These are phyloP conservation scores for Drosophila subpulchrella DNA, from an alignment of 1,140 invertebrate genomes.

Conservation along the genomic window DNA sequence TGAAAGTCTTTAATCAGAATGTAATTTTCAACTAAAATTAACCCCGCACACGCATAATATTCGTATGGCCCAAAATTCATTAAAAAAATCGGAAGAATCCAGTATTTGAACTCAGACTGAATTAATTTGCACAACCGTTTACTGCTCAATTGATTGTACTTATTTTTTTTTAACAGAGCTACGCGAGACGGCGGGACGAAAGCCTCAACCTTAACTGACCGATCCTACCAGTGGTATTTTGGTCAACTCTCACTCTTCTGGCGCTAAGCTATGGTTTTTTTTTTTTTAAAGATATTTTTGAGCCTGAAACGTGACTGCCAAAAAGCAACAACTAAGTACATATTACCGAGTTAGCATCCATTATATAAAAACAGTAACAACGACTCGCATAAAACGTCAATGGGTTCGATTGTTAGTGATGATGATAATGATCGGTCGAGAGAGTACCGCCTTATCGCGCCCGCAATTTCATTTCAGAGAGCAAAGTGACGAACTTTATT, in stretches of 20 bases:
- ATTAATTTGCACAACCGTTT: conserved; percentile 30
- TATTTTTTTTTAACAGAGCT: conserved; percentile 2
- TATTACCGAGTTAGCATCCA: conserved; percentile 54
- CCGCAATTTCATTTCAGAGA: conserved; percentile 6
- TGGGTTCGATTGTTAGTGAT: conserved; percentile 29
- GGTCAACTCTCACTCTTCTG: conserved; percentile 35
- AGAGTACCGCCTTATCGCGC: conserved; percentile 18
- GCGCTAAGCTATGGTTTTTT: conserved; percentile 14
- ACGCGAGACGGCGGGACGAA: conserved; percentile 17
- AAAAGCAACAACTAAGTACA: conserved; percentile 45
- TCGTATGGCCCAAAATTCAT: neutral
- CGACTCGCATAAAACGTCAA: conserved; percentile 27
- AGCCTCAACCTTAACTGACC: conserved; percentile 44
- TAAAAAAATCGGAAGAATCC: neutral
- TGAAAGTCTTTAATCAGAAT: neutral
- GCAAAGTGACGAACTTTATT: conserved; percentile 4
- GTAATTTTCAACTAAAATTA: neutral
- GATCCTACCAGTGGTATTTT: conserved; percentile 29
- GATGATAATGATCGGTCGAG: conserved; percentile 8
- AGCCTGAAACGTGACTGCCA: conserved; percentile 54
- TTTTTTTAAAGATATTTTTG: conserved; percentile 31
- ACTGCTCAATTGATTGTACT: conserved; percentile 20
- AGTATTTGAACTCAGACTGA: conserved; percentile 22
- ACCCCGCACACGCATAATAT: neutral
- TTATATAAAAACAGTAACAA: conserved; percentile 61